phyloP scores from a whole-genome alignment of 2,888 invertebrate genomes.

The Hirtodrosophila alboralis region DNA sequence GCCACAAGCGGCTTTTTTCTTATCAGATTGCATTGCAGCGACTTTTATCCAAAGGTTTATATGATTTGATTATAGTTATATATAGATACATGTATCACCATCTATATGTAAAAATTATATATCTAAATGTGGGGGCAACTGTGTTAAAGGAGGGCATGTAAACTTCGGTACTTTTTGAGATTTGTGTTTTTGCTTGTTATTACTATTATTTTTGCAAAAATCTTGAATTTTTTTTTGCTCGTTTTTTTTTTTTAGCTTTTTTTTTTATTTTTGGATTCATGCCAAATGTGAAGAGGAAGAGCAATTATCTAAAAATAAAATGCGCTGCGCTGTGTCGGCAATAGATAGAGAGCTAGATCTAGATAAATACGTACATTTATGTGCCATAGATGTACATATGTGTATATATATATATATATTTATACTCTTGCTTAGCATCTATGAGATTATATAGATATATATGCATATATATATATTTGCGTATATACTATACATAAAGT shows the following conservation, averaged over 20 bases:
- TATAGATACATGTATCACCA: too few species aligned
- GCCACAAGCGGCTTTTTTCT: slow-evolving; percentile 2
- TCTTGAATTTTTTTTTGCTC: slow-evolving; percentile 29
- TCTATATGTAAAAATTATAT: too few species aligned
- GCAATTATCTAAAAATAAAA: slow-evolving; percentile 65
- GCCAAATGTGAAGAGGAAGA: slow-evolving; percentile 67
- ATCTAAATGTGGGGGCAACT: slow-evolving; percentile 1
- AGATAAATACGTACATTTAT: slow-evolving; percentile 37
- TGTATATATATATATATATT: slow-evolving; percentile 5
- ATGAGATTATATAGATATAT: slow-evolving; percentile 8
- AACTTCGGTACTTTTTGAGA: slow-evolving; percentile 29
- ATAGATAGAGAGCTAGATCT: slow-evolving; percentile 51
- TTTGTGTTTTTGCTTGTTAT: slow-evolving; percentile 39
- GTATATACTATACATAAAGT: not conserved
- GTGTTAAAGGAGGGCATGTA: slow-evolving; percentile 14
- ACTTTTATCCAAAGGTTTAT: too few species aligned
- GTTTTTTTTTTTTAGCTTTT: slow-evolving; percentile 19
- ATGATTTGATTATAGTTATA: too few species aligned
- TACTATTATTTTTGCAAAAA: slow-evolving; percentile 45
- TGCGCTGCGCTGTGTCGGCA: slow-evolving; percentile 39
- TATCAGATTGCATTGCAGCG: too few species aligned
- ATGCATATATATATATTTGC: not conserved
- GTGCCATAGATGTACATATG: not conserved
- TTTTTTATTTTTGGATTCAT: slow-evolving; percentile 42
- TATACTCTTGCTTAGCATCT: too few species aligned